Evolutionary conservation across 2,888 invertebrate genomes (phyloP), one percentile per base, ranked within the genome.

Genomic region (Lepetodrilus schrolli): DNA sequence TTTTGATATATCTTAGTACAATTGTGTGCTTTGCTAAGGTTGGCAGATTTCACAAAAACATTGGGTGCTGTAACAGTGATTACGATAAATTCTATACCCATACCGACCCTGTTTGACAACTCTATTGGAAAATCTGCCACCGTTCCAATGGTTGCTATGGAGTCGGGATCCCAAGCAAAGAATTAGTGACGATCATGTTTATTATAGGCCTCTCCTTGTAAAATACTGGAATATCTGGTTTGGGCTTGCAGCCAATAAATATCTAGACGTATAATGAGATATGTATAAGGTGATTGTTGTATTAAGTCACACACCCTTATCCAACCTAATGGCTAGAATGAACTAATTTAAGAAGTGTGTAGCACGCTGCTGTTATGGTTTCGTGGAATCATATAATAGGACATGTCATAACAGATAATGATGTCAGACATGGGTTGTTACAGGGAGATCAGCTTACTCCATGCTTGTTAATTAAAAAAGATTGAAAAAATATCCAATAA

Each of bases 171-270:
- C 30, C 34, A 30, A 47, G 68, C 26, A 38, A 47, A 43, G 68
- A 68, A 68, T 68, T 47, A 47, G 68, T 68, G 43, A 47, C 37
- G 66, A 43, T 58, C 23, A 30, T 21, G 30, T 68, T 68, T 68
- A 47, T 68, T 68, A 47, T 68, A 47, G 47, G 43, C 21, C 21
- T 26, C 43, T 43, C 43, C 47, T 47, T 68, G 30, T 47, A 65
- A 72, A 65, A 43, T 72, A 65, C 65, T 47, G 65, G 66, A 65
- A 72, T 66, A 34, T 43, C 47, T 26, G 65, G 72, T 72, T 66
- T 48, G 17, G 65, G 65, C 43, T 8, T 10, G 7, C 21, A 72
- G 72, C 65, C 65, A 72, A 48, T 30, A 72, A 72, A 43, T 38
- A 26, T 51, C 20, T 17, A 58, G 21, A 20, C 7, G 38, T 38